Base-by-base conservation (phyloP, 1,140 invertebrate species). In the Oryzaephilus surinamensis region DNA sequence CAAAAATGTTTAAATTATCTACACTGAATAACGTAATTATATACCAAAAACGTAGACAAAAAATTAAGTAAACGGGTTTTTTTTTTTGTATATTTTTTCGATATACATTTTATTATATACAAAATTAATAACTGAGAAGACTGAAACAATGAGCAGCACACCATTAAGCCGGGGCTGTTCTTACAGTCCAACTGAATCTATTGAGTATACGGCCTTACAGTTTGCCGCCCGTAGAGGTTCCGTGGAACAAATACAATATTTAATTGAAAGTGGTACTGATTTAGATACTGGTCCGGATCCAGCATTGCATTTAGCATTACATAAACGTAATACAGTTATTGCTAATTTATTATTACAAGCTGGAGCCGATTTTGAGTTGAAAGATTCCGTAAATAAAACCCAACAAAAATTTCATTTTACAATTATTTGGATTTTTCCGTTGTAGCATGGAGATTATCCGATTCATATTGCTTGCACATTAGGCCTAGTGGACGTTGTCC, bases 391-490 rank as follows among this genome's bases (percentile, higher is more conserved):
- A 65, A 53, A 15, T 20, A 20, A 38, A 24, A 26, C 11, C 26
- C n/a, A 18, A 24, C 40, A 20, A 20, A 14, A 19, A 18, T 27
- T 17, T 11, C 21, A 6, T 26, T 21, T 15, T 3, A 31, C 6
- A 29, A 17, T 24, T 11, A 26, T 11, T n/a, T 10, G 15, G n/a
- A 20, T 10, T 26, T 21, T 27, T 35, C 37, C 38, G 39, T 53
- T 69, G 45, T 52, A 86, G 78, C 70, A 75, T 58, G 78, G 80
- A 35, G 82, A 90, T 54, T 76, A 76, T 43, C 71, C 84, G 11
- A 70, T 90, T 35, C 85, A 89, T 53, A 69, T 83, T 35, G 80
- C 81, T 31, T 73, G 77, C 38, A 66, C 72, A 47, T 64, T 74
- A 50, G 83, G 83, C 14, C 64, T 86, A 8, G 62, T 81, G 27